A percentile compares a stretch with the other conserved stretches of the same genome.
phyloP scores from a whole-genome alignment of 2,113 vertebrate species.

The Delphinus delphis region DNA sequence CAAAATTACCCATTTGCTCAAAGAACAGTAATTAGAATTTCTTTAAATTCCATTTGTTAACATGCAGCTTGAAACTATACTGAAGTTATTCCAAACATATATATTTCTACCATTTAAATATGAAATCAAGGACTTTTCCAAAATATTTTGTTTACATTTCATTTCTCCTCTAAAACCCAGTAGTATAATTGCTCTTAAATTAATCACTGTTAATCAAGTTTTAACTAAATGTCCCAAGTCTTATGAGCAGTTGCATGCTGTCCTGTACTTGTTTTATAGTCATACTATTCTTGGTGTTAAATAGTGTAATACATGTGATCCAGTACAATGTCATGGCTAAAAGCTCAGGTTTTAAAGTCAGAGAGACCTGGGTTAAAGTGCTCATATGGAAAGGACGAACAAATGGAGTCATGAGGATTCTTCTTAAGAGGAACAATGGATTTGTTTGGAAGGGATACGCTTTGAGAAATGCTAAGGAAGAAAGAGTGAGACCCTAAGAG shows the following conservation, averaged over 20 bases:
- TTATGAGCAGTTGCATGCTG: background rate
- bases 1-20: background rate
- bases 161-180: background rate
- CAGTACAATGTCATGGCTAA: background rate
- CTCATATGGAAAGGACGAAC: background rate
- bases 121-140: background rate
- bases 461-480: background rate
- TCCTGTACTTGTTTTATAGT: background rate
- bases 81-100: slow-evolving; percentile 21
- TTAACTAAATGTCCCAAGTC: background rate
- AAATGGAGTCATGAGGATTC: background rate
- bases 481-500: background rate
- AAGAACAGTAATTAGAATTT: background rate
- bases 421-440: background rate
- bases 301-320: background rate
- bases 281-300: background rate
- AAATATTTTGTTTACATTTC: background rate
- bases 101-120: background rate
- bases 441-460: background rate
- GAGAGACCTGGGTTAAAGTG: background rate
- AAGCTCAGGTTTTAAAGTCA: background rate
- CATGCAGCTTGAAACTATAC: background rate
- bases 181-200: background rate
- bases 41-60: background rate
- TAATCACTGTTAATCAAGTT: background rate